These are phyloP conservation scores for Clarias laeviceps DNA, from an alignment of 2,797 vertebrate genomes.

Conservation along the genomic window DNA sequence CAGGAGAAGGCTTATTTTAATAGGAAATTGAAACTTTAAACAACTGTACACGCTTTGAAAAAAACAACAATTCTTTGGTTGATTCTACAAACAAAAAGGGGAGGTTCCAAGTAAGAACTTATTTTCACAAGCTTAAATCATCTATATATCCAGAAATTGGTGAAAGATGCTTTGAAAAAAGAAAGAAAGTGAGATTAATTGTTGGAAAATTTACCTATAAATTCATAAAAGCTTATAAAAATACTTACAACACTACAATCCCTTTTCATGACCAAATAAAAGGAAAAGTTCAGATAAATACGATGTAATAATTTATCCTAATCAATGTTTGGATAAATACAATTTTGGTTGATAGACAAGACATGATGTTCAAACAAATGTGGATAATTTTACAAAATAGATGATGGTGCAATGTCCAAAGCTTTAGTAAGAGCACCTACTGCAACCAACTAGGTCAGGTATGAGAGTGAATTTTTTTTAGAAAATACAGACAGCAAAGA, in stretches of 20 bases:
- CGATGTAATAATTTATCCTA: too few species aligned
- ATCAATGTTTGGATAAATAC: not conserved
- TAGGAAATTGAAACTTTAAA: conserved; percentile 7
- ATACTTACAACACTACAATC: not conserved
- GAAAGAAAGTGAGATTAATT: not conserved
- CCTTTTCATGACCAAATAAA: not conserved
- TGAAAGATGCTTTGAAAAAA: not conserved
- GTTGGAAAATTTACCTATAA: not conserved
- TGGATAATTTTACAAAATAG: not conserved
- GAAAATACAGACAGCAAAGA: conserved; percentile 49
- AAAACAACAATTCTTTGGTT: not conserved
- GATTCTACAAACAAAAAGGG: not conserved
- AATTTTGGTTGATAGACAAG: not conserved
- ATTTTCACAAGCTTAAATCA: not conserved
- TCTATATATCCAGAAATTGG: not conserved
- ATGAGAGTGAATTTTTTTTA: not conserved
- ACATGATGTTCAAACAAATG: not conserved
- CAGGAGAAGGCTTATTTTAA: conserved; percentile 62
- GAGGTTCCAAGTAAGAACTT: not conserved
- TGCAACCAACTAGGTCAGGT: not conserved
- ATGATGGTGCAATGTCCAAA: not conserved
- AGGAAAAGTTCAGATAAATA: not conserved
- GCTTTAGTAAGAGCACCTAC: too few species aligned
- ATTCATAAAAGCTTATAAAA: not conserved
- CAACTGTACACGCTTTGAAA: not conserved